Evolutionary conservation across 2,888 invertebrate species (phyloP).

Genomic region (Oxyteleia sp.): DNA sequence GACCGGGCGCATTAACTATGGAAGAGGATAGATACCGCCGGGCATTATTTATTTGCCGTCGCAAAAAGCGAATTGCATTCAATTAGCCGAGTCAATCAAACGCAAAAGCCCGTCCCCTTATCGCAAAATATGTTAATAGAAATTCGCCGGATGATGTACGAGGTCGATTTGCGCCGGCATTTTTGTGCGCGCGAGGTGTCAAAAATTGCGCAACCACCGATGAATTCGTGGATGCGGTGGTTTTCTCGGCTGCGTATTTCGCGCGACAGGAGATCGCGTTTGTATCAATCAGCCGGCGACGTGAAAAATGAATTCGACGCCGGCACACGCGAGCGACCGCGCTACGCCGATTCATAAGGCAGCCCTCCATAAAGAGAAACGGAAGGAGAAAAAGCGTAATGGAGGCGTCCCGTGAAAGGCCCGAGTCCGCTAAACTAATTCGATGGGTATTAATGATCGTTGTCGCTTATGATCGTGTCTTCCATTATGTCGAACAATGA

Average conservation of each 20-base stretch:
- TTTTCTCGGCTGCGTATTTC: constrained; percentile 37
- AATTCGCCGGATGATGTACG: background rate
- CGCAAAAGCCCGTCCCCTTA: background rate
- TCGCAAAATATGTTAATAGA: constrained; percentile 3
- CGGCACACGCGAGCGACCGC: constrained; percentile 79
- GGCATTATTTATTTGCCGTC: constrained; percentile 23
- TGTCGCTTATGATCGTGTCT: constrained; percentile 63
- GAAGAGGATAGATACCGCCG: constrained; percentile 19
- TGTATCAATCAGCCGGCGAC: constrained; percentile 83
- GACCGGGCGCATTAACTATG: constrained; percentile 8
- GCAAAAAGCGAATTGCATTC: constrained; percentile 27
- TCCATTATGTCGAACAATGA: constrained; percentile 63
- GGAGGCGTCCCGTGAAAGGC: constrained; percentile 59
- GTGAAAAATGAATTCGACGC: constrained; percentile 83
- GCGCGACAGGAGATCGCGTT: constrained; percentile 76
- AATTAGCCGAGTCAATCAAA: constrained; percentile 40
- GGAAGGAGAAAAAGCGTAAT: constrained; percentile 64
- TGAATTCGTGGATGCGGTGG: constrained; percentile 26
- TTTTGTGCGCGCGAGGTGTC: background rate
- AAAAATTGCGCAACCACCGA: constrained; percentile 1
- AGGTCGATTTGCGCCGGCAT: background rate
- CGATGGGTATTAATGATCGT: constrained; percentile 73
- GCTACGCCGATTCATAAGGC: constrained; percentile 79
- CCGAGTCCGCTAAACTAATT: constrained; percentile 57
- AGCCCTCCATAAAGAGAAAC: constrained; percentile 52